These are phyloP conservation scores for Nephrotoma guestfalica DNA, from an alignment of 2,888 invertebrate species.

Conservation along the genomic window DNA sequence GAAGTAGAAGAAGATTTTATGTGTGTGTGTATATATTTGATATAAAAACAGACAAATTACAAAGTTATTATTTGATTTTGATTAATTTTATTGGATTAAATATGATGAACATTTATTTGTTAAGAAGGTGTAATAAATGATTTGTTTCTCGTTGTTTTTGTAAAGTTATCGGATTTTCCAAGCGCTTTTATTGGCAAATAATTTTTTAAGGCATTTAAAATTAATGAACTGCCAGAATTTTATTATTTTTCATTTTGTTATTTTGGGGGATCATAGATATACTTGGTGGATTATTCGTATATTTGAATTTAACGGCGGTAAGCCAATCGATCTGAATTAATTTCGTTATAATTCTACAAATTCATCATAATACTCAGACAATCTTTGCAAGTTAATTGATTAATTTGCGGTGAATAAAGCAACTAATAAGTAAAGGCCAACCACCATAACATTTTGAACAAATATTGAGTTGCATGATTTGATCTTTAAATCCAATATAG, in stretches of 20 bases:
- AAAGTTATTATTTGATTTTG: not conserved
- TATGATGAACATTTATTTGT: not conserved
- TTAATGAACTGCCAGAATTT: not conserved
- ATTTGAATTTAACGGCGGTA: too few relatives aligned
- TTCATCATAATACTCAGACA: too few relatives aligned
- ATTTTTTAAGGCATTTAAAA: not conserved
- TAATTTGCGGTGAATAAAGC: too few relatives aligned
- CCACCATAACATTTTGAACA: too few relatives aligned
- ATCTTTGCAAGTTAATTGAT: too few relatives aligned
- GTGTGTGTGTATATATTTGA: not conserved
- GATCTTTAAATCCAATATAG: too few relatives aligned
- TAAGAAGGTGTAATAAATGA: not conserved
- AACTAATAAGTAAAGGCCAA: too few relatives aligned
- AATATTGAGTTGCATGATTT: too few relatives aligned
- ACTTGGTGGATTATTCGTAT: too few relatives aligned
- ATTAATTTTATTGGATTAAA: not conserved
- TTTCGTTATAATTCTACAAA: too few relatives aligned
- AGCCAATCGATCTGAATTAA: too few relatives aligned
- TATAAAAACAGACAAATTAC: not conserved
- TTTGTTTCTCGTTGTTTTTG: not conserved
- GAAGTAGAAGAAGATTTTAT: not conserved
- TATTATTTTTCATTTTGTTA: not conserved
- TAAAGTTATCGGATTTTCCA: not conserved
- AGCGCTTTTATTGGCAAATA: not conserved
- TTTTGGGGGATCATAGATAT: not conserved